Conservation (phyloP, 1,140 invertebrate species). For the Carposina sasakii region DNA sequence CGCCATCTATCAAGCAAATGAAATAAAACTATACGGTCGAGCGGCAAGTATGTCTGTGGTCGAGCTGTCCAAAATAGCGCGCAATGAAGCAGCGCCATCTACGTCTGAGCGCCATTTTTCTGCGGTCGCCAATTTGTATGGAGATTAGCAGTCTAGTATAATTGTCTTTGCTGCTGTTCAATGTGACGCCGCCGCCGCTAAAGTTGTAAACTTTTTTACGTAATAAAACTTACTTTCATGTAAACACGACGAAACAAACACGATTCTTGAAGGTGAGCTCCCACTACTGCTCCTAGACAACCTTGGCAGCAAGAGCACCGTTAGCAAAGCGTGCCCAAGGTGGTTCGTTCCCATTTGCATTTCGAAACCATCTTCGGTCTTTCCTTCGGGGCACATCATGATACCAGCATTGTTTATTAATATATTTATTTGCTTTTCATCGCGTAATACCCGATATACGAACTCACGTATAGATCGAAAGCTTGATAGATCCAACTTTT, state of each 20-base stretch:
- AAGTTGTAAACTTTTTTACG: no score
- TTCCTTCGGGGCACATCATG: slow-evolving; percentile 78
- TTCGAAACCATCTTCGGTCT: slow-evolving; percentile 88
- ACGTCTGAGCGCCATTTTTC: no score
- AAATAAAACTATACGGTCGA: no score
- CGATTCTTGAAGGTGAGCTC: slow-evolving; percentile 74
- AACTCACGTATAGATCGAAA: slow-evolving; percentile 82
- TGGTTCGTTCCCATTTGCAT: slow-evolving; percentile 87
- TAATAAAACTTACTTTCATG: slow-evolving; percentile 53
- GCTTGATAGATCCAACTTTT: slow-evolving; percentile 80
- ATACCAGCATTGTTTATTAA: slow-evolving; percentile 89
- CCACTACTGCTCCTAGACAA: slow-evolving; percentile 77
- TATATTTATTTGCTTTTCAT: slow-evolving; percentile 78
- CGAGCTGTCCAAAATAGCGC: no score
- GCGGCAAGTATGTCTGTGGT: no score
- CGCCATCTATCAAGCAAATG: no score
- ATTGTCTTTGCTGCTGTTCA: no score
- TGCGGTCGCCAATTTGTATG: no score
- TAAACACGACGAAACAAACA: slow-evolving; percentile 71
- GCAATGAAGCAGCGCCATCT: no score
- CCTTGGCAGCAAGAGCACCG: slow-evolving; percentile 82
- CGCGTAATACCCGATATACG: slow-evolving; percentile 75
- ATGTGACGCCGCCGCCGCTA: no score
- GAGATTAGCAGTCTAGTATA: no score
- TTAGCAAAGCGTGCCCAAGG: slow-evolving; percentile 89